Evolutionary conservation across 2,888 invertebrate genomes (phyloP).

Genomic region (Nebria salina): DNA sequence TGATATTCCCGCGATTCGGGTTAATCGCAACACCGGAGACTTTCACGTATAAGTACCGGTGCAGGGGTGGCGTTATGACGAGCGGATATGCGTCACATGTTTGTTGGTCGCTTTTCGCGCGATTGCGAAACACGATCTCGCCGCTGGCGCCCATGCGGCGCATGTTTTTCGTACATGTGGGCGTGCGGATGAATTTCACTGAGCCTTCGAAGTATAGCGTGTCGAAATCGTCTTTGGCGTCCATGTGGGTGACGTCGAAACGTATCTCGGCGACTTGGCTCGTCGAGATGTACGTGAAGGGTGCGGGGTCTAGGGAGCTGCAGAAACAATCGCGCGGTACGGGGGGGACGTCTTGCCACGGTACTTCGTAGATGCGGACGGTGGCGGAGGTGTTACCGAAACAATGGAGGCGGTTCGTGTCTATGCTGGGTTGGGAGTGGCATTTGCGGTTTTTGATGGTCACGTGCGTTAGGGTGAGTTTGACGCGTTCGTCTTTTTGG

Average conservation of each 20-base stretch:
- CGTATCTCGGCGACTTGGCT: conserved; percentile 81
- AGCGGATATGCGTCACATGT: conserved; percentile 84
- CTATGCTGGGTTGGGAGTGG: conserved; percentile 69
- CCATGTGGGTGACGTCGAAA: conserved; percentile 85
- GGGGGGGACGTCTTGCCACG: conserved; percentile 76
- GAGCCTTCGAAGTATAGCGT: conserved; percentile 85
- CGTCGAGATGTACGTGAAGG: conserved; percentile 81
- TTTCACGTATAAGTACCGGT: conserved; percentile 82
- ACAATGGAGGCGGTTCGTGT: conserved; percentile 76
- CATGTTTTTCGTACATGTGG: conserved; percentile 75
- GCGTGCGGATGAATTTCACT: conserved; percentile 80
- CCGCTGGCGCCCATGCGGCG: conserved; percentile 81
- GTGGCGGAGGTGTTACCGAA: conserved; percentile 76
- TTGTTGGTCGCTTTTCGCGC: conserved; percentile 65
- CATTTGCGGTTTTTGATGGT: conserved; percentile 66
- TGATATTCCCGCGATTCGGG: conserved; percentile 29
- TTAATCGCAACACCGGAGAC: conserved; percentile 71
- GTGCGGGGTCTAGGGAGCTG: conserved; percentile 66
- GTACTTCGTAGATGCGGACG: conserved; percentile 78
- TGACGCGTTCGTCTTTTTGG: conserved; percentile 81
- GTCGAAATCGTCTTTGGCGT: conserved; percentile 85
- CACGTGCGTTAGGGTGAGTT: conserved; percentile 78
- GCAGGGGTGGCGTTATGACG: conserved; percentile 80
- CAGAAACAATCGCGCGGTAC: conserved; percentile 84
- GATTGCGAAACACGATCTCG: conserved; percentile 71